A percentile compares a stretch with the other conserved stretches of the same genome.
phyloP scores from a whole-genome alignment of 2,113 vertebrate genomes.

The human (Homo sapiens) region GRCh38 chr5:17375001-17375500 shows the following conservation, averaged over 20 bases:
- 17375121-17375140: neutral
- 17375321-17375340: constrained; percentile 15
- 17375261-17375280: neutral
- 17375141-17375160: neutral
- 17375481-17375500: neutral
- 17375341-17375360: neutral
- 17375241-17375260: neutral
- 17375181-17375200: neutral
- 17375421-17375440: neutral
- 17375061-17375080: neutral
- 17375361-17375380: neutral
- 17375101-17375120: too few species aligned
- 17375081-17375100: neutral
- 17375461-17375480: accelerated
- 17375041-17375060: neutral
- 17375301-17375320: neutral
- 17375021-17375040: neutral
- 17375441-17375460: neutral
- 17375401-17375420: neutral
- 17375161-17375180: neutral
- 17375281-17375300: neutral
- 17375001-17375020: neutral
- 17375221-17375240: neutral
- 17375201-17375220: neutral
- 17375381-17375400: neutral